Percentiles rank a stretch among this genome's conserved stretches.
These are phyloP conservation scores for Drosophila infuscata DNA, from an alignment of 2,888 invertebrate species.

Conservation along the genomic window DNA sequence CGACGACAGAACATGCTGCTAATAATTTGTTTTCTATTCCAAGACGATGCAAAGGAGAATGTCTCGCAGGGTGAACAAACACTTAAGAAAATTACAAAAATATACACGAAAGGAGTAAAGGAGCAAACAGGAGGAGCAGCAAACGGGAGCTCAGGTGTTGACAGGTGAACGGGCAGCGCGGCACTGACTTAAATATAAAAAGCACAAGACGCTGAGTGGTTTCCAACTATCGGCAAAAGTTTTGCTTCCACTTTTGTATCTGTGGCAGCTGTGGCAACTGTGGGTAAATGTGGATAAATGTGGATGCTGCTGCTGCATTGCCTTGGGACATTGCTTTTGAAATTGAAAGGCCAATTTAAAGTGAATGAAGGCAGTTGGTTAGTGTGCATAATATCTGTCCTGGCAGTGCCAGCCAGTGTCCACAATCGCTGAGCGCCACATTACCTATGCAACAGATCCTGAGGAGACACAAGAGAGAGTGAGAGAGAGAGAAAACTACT, in stretches of 20 bases:
- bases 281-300: not conserved
- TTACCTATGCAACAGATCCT: constrained; percentile 15
- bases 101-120: constrained; percentile 47
- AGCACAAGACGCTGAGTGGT: not conserved
- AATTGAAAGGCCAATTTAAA: constrained; percentile 63
- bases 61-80: constrained; percentile 46
- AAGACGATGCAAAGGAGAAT: not conserved
- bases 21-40: constrained; percentile 49
- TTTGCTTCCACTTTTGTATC: constrained; percentile 10
- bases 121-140: not conserved
- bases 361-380: constrained; percentile 56
- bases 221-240: constrained; percentile 17
- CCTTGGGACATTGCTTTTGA: constrained; percentile 48
- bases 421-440: constrained; percentile 9
- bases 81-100: constrained; percentile 71
- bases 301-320: constrained; percentile 4
- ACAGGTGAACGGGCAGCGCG: constrained; percentile 54
- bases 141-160: constrained; percentile 60
- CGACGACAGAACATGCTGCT: constrained; percentile 83
- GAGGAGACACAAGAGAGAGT: not conserved
- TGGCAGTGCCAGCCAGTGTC: not conserved
- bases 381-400: constrained; percentile 41
- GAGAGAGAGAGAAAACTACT: not conserved
- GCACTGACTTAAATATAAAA: constrained; percentile 42
- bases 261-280: constrained; percentile 4